A percentile compares a stretch with the other conserved stretches of the same genome.
Evolutionary conservation across 2,113 vertebrate species (phyloP).

Genomic region (Brienomyrus brachyistius): DNA sequence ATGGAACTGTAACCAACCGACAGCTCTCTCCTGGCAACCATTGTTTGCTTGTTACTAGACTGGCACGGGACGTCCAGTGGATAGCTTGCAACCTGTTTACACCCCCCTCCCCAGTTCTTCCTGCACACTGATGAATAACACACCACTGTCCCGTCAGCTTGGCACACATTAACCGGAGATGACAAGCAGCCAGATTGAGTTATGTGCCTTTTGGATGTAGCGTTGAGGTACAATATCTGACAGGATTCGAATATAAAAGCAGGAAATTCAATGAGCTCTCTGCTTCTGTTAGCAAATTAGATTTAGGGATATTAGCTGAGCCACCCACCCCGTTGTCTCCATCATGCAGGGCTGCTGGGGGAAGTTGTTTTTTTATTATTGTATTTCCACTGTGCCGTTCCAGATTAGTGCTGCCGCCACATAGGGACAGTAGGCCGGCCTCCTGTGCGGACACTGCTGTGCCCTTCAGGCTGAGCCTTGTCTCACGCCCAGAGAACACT

Average conservation of each 20-base stretch:
- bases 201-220: constrained; percentile 56
- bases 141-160: constrained; percentile 46
- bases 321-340: constrained; percentile 25
- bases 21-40: not conserved
- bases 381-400: constrained; percentile 20
- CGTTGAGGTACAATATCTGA: constrained; percentile 49
- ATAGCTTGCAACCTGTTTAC: not conserved
- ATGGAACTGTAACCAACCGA: not conserved
- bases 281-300: constrained; percentile 54
- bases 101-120: not conserved
- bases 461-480: not conserved
- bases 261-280: constrained; percentile 52
- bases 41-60: not conserved
- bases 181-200: constrained; percentile 50
- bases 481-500: not conserved
- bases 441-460: too few relatives aligned
- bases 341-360: constrained; percentile 37
- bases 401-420: not conserved
- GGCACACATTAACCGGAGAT: constrained; percentile 44
- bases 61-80: not conserved
- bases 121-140: constrained; percentile 41
- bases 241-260: constrained; percentile 55
- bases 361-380: constrained; percentile 30
- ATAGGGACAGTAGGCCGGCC: too few relatives aligned
- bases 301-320: constrained; percentile 54